phyloP scores from a whole-genome alignment of 64 coral and sea anemone species.

The Montipora efflorescens region DNA sequence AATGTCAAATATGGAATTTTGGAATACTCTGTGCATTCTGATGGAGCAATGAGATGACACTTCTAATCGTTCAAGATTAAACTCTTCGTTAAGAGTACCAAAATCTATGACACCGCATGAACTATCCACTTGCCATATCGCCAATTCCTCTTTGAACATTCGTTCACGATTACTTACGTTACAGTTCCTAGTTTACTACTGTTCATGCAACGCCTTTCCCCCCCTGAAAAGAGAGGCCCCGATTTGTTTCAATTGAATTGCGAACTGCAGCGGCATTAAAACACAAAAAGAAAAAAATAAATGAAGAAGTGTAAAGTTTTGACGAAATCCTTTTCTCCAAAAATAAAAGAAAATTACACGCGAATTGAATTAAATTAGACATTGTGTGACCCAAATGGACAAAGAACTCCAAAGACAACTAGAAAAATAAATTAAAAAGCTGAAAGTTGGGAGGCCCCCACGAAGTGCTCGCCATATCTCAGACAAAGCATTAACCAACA shows the following conservation, averaged over 20 bases:
- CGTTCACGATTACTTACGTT: background rate
- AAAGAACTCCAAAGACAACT: background rate
- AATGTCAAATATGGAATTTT: background rate
- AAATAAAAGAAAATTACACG: background rate
- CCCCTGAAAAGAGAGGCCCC: background rate
- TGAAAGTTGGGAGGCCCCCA: background rate
- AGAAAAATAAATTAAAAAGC: background rate
- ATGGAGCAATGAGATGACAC: background rate
- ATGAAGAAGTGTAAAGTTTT: background rate
- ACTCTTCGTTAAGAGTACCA: background rate
- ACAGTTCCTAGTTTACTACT: background rate
- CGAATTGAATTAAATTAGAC: background rate
- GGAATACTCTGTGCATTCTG: background rate
- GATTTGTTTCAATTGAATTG: background rate
- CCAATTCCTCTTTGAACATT: background rate
- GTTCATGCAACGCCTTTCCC: background rate
- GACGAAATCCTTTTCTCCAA: background rate
- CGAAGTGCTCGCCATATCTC: background rate
- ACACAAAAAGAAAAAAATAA: background rate
- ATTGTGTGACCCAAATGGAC: background rate
- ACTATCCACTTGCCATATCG: background rate
- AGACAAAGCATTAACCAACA: slow-evolving; percentile 3
- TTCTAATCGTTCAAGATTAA: slow-evolving; percentile 4
- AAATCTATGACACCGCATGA: background rate
- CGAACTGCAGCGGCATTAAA: no score